phyloP scores from a whole-genome alignment of 2,888 invertebrate genomes.

The Linyphia triangularis region DNA sequence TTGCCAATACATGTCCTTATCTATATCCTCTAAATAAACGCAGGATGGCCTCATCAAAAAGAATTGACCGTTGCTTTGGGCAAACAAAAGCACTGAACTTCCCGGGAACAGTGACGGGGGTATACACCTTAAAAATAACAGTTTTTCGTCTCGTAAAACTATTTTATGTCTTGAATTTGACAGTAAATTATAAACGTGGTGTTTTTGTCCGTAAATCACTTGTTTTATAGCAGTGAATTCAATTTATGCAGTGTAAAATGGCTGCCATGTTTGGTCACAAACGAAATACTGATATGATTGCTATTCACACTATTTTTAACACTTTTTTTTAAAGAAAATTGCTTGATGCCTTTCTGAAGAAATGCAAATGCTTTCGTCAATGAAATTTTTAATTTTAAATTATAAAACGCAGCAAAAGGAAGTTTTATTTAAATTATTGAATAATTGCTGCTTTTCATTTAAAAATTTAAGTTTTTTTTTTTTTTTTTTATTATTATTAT shows the following conservation, averaged over 20 bases:
- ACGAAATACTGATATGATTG: neutral
- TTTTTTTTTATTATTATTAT: no score
- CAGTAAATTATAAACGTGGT: neutral
- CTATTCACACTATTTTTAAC: no score
- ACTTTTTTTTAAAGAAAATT: no score
- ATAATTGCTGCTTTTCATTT: no score
- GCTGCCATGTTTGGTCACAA: neutral
- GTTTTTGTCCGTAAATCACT: slow-evolving; percentile 12
- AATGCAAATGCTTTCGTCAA: no score
- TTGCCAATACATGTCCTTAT: neutral
- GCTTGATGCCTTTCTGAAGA: no score
- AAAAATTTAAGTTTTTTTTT: no score
- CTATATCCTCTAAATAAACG: neutral
- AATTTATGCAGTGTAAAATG: neutral
- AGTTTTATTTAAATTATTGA: no score
- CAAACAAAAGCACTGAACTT: slow-evolving; percentile 12
- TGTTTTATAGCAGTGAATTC: neutral
- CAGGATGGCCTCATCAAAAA: no score
- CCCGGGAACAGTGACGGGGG: neutral
- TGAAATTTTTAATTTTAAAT: no score
- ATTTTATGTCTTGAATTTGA: neutral
- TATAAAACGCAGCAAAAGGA: no score
- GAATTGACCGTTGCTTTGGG: neutral
- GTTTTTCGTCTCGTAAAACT: slow-evolving; percentile 10
- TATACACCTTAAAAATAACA: neutral